A percentile compares a stretch with the other conserved stretches of the same genome.
These are phyloP conservation scores for Ichneumoninae sp. DNA, from an alignment of 2,888 invertebrate species.

Conservation along the genomic window DNA sequence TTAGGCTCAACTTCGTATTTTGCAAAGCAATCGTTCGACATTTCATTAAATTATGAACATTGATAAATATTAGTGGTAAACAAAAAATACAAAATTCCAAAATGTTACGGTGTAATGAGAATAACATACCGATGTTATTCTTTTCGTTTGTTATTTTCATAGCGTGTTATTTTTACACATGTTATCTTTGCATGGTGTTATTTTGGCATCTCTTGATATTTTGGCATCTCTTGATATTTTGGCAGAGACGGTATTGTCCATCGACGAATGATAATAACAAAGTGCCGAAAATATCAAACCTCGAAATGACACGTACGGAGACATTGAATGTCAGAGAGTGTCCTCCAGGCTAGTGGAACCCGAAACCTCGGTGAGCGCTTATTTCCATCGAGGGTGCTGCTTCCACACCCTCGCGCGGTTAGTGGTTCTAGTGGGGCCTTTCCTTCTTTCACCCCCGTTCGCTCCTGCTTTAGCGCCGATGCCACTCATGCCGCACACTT, in stretches of 20 bases:
- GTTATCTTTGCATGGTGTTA: background rate
- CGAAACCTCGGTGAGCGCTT: conserved; percentile 68
- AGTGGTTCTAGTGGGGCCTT: conserved; percentile 62
- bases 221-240: background rate
- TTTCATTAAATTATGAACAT: background rate
- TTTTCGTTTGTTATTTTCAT: too few relatives aligned
- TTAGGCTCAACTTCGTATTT: background rate
- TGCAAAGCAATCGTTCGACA: background rate
- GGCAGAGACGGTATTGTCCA: background rate
- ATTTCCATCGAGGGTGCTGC: conserved; percentile 62
- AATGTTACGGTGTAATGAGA: background rate
- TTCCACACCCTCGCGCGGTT: conserved; percentile 58
- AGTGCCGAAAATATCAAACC: background rate
- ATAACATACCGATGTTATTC: background rate
- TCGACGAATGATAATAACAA: background rate
- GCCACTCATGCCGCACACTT: background rate
- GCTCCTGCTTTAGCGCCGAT: conserved; percentile 24
- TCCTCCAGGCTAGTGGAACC: conserved; percentile 41
- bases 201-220: background rate
- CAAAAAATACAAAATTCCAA: background rate
- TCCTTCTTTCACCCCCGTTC: conserved; percentile 43
- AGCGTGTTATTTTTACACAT: too few relatives aligned
- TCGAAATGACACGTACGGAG: background rate
- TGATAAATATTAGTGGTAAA: too few relatives aligned
- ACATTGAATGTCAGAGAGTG: conserved; percentile 11